Base-by-base conservation (phyloP, 2,797 vertebrate genomes). In the Neoniphon sammara region DNA sequence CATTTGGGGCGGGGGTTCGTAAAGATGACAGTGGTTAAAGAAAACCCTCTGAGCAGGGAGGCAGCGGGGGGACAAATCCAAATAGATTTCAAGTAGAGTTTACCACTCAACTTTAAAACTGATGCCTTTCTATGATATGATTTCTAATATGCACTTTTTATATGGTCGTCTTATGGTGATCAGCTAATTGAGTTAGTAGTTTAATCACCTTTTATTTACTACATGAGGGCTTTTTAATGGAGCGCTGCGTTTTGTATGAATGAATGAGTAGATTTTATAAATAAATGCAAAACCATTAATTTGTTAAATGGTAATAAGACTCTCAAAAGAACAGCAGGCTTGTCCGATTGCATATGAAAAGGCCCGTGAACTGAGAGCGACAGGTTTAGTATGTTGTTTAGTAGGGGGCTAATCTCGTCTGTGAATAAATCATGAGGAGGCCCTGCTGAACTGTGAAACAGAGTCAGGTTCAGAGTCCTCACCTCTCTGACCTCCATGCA, bases 401-500 rank as follows among this genome's bases (percentile, higher is more conserved):
- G 52, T 7, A 17, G 23, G 34, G 30, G 69, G 58, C 46, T 77
- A 64, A 81, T 67, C 34, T 46, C 11, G 17, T 50, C 56, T n/a
- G 58, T 59, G 71, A 75, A 78, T 84, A 69, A 86, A 85, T 89
- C 78, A 80, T 12, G 23, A 69, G 47, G 34, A 70, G 15, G 25
- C 62, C 64, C 66, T 1, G 44, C 70, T 75, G 80, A 79, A 58
- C 62, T 61, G 71, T 77, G 78, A 81, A 73, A 52, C 64, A 69
- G 62, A 79, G 77, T 83, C 73, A 85, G 85, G 86, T 80, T 89
- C 85, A 85, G 62, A 73, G 80, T 52, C 21, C 60, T 85, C 79
- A 84, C 80, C 85, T 80, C 86, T 62, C 42, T 81, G 82, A 91
- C 86, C 89, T 82, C 79, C 66, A 59, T 66, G 63, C 71, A 49